Evolutionary conservation across 2,797 vertebrate species (phyloP).

Genomic region (Oryzias dopingdopingensis): DNA sequence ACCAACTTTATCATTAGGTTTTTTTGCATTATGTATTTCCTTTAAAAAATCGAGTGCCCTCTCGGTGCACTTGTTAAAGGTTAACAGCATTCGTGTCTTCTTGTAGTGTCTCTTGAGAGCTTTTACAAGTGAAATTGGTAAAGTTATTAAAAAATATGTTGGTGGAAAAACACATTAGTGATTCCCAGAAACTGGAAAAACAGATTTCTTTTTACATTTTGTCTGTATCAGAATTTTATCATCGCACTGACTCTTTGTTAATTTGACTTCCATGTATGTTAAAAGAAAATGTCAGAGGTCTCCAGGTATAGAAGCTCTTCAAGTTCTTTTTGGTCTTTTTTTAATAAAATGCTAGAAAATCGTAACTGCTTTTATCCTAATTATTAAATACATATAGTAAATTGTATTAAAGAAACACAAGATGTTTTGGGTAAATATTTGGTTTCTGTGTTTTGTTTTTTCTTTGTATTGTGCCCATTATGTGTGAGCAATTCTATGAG

Average conservation of each 20-base stretch:
- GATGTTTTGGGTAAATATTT: too few species aligned
- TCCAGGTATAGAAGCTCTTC: background rate
- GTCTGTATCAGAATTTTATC: constrained; percentile 3
- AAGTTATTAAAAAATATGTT: constrained; percentile 15
- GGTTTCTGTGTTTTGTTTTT: too few species aligned
- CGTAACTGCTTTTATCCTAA: too few species aligned
- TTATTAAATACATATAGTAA: too few species aligned
- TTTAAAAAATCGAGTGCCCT: constrained; percentile 12
- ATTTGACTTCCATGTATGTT: background rate
- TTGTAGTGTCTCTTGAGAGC: constrained; percentile 16
- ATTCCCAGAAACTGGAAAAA: constrained; percentile 8
- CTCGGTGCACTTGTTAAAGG: constrained; percentile 10
- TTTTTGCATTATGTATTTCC: constrained; percentile 3
- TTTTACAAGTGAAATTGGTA: constrained; percentile 22
- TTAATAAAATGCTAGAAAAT: too few species aligned
- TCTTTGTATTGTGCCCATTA: too few species aligned
- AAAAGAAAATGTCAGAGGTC: background rate
- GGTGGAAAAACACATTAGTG: constrained; percentile 12
- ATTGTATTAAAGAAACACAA: too few species aligned
- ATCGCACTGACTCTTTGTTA: constrained; percentile 5
- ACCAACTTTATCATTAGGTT: constrained; percentile 1
- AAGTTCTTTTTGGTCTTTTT: background rate
- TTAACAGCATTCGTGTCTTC: constrained; percentile 19
- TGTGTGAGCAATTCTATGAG: too few species aligned
- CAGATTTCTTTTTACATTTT: constrained; percentile 8